Conservation (phyloP, 2,888 invertebrate species). For the Hypomecis punctinalis region DNA sequence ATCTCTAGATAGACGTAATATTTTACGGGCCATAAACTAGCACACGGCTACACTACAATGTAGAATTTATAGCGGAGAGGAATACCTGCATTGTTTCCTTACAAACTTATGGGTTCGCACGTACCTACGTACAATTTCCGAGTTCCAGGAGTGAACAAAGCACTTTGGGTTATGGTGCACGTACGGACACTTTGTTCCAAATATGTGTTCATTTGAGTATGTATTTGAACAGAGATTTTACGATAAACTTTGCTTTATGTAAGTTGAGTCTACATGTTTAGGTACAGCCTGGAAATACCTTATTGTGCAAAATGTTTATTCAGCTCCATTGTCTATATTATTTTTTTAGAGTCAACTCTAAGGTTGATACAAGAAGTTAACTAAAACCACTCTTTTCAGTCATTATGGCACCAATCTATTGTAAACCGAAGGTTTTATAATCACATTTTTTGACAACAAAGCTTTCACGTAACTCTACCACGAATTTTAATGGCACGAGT, state of each 20-base stretch:
- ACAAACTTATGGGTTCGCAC: constrained; percentile 47
- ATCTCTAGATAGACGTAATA: constrained; percentile 60
- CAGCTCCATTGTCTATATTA: no score
- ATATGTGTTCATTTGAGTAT: constrained; percentile 24
- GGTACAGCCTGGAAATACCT: no score
- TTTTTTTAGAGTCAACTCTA: no score
- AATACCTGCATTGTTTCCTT: constrained; percentile 65
- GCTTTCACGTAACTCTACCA: no score
- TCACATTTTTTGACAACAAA: no score
- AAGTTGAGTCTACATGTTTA: neutral
- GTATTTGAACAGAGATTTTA: constrained; percentile 12
- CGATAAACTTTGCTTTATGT: constrained; percentile 16
- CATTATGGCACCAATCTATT: no score
- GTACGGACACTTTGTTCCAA: constrained; percentile 29
- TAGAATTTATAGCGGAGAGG: constrained; percentile 44
- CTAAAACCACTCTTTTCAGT: no score
- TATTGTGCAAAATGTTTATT: no score
- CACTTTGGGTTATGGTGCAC: constrained; percentile 41
- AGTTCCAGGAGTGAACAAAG: constrained; percentile 38
- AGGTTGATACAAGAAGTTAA: no score
- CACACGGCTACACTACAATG: constrained; percentile 43
- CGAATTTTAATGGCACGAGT: neutral
- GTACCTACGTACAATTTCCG: constrained; percentile 30
- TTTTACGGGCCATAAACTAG: constrained; percentile 69
- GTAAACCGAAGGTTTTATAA: no score